phyloP scores from a whole-genome alignment of 2,888 invertebrate species.

The Leptinotarsa rubiginosa region DNA sequence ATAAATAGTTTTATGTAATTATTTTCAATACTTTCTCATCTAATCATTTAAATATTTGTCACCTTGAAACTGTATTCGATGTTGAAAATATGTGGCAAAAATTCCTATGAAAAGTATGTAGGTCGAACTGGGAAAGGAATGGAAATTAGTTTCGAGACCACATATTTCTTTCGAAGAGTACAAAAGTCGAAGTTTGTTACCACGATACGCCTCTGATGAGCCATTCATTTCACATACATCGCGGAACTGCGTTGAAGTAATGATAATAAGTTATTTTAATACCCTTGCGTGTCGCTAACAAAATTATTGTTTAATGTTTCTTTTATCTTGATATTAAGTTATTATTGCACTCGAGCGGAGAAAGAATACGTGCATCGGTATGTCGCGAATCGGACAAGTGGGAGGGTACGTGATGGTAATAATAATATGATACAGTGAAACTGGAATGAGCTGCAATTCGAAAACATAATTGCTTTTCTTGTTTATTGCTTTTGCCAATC shows the following conservation, averaged over 20 bases:
- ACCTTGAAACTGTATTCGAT: too few species aligned
- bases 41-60: too few species aligned
- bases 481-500: too few species aligned
- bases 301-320: constrained; percentile 35
- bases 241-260: constrained; percentile 40
- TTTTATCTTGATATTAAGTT: constrained; percentile 40
- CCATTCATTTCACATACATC: constrained; percentile 18
- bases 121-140: too few species aligned
- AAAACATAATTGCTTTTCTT: too few species aligned
- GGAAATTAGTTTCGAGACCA: too few species aligned
- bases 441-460: neutral
- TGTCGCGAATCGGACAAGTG: constrained; percentile 4
- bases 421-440: neutral
- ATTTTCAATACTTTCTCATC: too few species aligned
- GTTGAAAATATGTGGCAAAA: too few species aligned
- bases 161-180: too few species aligned
- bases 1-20: too few species aligned
- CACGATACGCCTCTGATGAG: constrained; percentile 14
- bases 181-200: too few species aligned
- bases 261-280: constrained; percentile 47
- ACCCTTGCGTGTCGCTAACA: constrained; percentile 42
- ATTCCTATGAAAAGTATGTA: too few species aligned
- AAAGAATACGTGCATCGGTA: constrained; percentile 11
- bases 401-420: neutral
- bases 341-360: constrained; percentile 27